Conservation (phyloP, 2,888 invertebrate species). For the Eurytoma adleriae region DNA sequence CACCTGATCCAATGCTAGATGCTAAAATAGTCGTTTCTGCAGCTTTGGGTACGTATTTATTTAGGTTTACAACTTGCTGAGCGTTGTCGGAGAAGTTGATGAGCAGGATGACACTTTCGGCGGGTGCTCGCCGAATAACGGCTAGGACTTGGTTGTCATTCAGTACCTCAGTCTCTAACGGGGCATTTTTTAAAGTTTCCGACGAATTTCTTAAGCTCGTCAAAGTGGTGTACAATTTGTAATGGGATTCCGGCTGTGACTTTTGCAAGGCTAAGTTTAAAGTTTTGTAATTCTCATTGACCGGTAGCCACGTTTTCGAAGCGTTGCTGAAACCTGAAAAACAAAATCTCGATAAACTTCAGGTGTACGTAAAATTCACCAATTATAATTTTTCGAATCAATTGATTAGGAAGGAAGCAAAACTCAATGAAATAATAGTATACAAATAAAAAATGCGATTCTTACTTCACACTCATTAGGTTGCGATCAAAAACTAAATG, state of each 20-base stretch:
- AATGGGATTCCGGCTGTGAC: constrained; percentile 77
- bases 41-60: not conserved
- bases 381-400: no score
- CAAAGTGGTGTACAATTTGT: constrained; percentile 78
- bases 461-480: no score
- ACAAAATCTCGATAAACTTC: no score
- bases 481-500: no score
- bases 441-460: no score
- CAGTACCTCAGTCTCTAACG: not conserved
- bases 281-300: constrained; percentile 79
- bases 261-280: constrained; percentile 80
- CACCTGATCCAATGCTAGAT: constrained; percentile 1
- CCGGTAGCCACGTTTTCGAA: constrained; percentile 82
- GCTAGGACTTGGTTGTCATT: not conserved
- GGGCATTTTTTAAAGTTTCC: not conserved
- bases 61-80: not conserved
- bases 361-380: no score
- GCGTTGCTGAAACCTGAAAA: constrained; percentile 79
- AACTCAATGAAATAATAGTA: no score
- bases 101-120: not conserved
- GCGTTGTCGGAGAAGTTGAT: not conserved
- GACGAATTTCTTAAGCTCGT: constrained; percentile 20
- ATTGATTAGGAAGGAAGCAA: no score
- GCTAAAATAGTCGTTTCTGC: not conserved
- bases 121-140: not conserved